A percentile compares a stretch with the other conserved stretches of the same genome.
Conservation (phyloP, 2,113 vertebrate species). For the Natator depressus region DNA sequence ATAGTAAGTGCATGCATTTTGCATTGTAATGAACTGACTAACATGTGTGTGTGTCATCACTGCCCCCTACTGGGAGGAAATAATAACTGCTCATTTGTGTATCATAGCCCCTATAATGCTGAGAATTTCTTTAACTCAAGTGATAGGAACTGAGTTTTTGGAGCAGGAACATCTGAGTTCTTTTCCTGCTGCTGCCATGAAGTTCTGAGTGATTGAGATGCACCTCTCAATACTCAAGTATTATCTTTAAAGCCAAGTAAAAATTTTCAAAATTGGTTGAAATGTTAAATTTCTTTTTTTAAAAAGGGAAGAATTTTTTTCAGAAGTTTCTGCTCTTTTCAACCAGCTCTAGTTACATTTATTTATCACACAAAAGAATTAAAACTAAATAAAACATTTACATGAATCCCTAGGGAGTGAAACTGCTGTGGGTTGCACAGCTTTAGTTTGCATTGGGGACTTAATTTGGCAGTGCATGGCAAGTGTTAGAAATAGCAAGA, state of each 20-base stretch:
- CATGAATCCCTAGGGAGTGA: background rate
- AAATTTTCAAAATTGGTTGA: background rate
- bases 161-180: background rate
- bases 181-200: fast-evolving
- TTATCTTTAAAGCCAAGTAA: background rate
- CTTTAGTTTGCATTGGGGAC: background rate
- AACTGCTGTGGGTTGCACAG: background rate
- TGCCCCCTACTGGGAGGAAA: background rate
- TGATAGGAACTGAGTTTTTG: background rate
- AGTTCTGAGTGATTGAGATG: background rate
- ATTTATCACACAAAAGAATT: background rate
- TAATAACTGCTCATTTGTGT: background rate
- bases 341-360: background rate
- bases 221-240: background rate
- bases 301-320: background rate
- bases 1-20: background rate
- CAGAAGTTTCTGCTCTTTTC: background rate
- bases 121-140: background rate
- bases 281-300: background rate
- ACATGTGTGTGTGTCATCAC: background rate
- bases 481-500: background rate
- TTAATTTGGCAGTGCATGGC: background rate
- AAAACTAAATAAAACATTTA: background rate
- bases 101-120: background rate
- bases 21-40: background rate